Evolutionary conservation across 2,888 invertebrate species (phyloP), one percentile per base, ranked within the genome.

Genomic region (Caenorhabditis doughertyi): DNA sequence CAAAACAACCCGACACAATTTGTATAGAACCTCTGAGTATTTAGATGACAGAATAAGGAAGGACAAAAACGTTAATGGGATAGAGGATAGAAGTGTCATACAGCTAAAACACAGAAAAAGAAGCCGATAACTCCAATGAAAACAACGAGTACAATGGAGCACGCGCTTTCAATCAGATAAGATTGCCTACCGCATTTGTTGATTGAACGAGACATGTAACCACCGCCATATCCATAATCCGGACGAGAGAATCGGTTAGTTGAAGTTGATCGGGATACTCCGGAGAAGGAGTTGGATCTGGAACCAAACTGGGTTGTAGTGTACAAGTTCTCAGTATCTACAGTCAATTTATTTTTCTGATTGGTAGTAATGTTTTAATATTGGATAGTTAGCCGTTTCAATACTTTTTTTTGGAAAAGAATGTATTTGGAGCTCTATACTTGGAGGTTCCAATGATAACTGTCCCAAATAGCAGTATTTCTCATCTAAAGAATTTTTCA

Each of bases 141-240:
- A 29, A 84, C 73, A 44, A 68, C 76, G 25, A 81, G 62, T 44
- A 77, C 56, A 44, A 82, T 72, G 51, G 64, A 73, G 58, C 42
- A 65, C 58, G 84, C 72, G 60, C 42, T 76, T 74, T 82, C 82
- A 64, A 56, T 60, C 44, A 71, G 21, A 71, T 51, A 72, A 73
- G 65, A n/a, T 51, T 80, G 64, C 80, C 71, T 85, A 90, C 90
- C 89, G 47, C 88, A 88, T 83, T 90, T 87, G 76, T 87, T 88
- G 71, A 91, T 84, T 23, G 89, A 89, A 47, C 89, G 84, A n/a
- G 89, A 84, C 91, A 91, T 91, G 81, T 86, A 91, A 32, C 91
- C 91, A 44, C 90, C 90, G 16, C 90, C 90, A 65, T 91, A 91
- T 58, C 90, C 89, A 62, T 90, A 90, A 2, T 84, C 82, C 16